phyloP scores from a whole-genome alignment of 2,113 vertebrate species.

The Myiozetetes cayanensis region DNA sequence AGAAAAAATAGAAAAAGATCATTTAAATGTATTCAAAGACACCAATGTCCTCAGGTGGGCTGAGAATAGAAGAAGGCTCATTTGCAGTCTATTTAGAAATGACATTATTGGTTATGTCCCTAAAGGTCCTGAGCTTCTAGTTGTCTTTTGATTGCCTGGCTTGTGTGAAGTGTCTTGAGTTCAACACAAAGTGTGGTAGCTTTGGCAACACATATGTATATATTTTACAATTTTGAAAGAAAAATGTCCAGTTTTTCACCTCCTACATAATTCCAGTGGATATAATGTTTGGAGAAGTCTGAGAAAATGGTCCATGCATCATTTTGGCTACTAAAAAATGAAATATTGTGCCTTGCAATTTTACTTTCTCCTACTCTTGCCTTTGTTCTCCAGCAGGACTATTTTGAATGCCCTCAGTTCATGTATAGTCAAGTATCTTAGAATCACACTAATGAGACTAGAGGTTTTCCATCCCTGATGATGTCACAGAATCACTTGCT shows the following conservation, averaged over 20 bases:
- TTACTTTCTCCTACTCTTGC: not conserved
- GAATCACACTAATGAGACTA: not conserved
- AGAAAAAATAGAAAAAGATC: not conserved
- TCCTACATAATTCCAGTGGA: not conserved
- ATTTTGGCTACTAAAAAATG: constrained; percentile 5
- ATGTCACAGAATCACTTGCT: not conserved
- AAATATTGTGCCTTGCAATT: not conserved
- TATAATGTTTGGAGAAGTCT: not conserved
- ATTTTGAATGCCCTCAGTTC: constrained; percentile 46
- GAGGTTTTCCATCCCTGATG: not conserved
- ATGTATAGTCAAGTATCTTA: constrained; percentile 19
- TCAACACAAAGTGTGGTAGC: not conserved
- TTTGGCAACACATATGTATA: not conserved
- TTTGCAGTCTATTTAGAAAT: not conserved
- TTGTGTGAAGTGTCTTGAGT: not conserved
- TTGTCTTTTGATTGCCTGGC: not conserved
- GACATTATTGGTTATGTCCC: not conserved
- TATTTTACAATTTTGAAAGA: not conserved
- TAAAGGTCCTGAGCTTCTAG: not conserved
- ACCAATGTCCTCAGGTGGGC: not conserved
- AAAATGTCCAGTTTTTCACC: not conserved
- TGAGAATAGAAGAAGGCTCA: not conserved
- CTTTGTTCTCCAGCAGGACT: not conserved
- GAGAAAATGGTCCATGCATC: not conserved
- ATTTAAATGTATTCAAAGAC: not conserved